These are phyloP conservation scores for Cheilosia urbana DNA, from an alignment of 2,888 invertebrate species.

Conservation along the genomic window DNA sequence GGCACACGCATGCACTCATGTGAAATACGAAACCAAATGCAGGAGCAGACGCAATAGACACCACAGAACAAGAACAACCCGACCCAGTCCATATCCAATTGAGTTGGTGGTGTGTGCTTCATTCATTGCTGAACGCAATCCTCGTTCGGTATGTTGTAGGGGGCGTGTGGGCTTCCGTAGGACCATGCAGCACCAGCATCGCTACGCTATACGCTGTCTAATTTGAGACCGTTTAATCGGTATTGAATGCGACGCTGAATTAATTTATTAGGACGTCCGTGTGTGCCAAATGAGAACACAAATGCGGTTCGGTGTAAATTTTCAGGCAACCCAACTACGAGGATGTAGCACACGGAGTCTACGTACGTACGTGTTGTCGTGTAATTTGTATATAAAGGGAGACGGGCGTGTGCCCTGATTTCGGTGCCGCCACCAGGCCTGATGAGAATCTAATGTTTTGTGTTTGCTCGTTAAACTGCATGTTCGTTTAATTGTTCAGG, in stretches of 20 bases:
- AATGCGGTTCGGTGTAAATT: constrained; percentile 17
- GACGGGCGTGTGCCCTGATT: constrained; percentile 73
- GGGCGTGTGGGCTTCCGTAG: constrained; percentile 46
- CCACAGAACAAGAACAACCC: constrained; percentile 8
- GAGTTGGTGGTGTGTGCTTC: constrained; percentile 45
- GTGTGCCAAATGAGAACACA: constrained; percentile 69
- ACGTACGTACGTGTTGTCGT: constrained; percentile 64
- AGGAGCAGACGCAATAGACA: constrained; percentile 68
- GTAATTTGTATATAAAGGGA: constrained; percentile 57
- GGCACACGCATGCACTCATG: constrained; percentile 8
- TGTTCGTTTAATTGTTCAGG: constrained; percentile 69
- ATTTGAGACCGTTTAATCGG: constrained; percentile 72
- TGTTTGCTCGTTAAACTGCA: constrained; percentile 72
- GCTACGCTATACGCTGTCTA: constrained; percentile 46
- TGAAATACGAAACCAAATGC: constrained; percentile 65
- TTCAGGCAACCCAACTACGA: background rate
- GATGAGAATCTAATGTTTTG: constrained; percentile 65
- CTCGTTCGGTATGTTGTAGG: background rate
- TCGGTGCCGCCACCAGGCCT: constrained; percentile 29
- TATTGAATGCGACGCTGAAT: constrained; percentile 61
- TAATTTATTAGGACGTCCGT: constrained; percentile 74
- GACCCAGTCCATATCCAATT: constrained; percentile 46
- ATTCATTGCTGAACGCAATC: constrained; percentile 35
- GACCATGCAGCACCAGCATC: constrained; percentile 15
- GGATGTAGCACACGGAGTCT: constrained; percentile 11